Percentiles rank a stretch among this genome's conserved stretches.
Conservation (phyloP, 2,888 invertebrate species). For the Patella pellucida region DNA sequence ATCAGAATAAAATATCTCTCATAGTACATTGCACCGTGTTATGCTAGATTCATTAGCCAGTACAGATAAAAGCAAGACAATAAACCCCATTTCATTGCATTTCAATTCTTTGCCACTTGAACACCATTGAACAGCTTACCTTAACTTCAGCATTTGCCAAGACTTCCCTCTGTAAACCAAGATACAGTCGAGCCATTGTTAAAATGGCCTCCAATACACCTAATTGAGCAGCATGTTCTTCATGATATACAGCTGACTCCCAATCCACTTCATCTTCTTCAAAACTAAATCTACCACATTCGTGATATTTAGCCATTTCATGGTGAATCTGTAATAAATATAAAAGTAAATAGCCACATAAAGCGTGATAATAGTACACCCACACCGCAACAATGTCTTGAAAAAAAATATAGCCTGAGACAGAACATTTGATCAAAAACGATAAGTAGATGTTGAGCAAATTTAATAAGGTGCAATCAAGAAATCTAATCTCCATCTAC, state of each 20-base stretch:
- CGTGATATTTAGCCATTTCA: slow-evolving; percentile 75
- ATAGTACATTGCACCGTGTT: background rate
- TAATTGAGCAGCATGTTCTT: slow-evolving; percentile 74
- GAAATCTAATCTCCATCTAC: too few species aligned
- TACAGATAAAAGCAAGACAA: too few species aligned
- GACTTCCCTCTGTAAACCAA: slow-evolving; percentile 73
- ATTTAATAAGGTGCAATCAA: too few species aligned
- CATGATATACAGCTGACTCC: slow-evolving; percentile 74
- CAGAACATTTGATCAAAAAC: too few species aligned
- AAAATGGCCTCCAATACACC: slow-evolving; percentile 74
- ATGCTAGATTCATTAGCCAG: too few species aligned
- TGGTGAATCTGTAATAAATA: slow-evolving; percentile 72
- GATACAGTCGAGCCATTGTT: slow-evolving; percentile 73
- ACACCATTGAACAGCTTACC: slow-evolving; percentile 44
- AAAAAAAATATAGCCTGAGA: too few species aligned
- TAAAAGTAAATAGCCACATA: too few species aligned
- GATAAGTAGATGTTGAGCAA: too few species aligned
- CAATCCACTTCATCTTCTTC: slow-evolving; percentile 70
- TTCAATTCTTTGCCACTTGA: background rate
- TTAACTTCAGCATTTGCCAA: slow-evolving; percentile 71
- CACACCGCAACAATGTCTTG: too few species aligned
- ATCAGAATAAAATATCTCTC: too few species aligned
- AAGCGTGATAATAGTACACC: too few species aligned
- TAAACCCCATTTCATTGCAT: too few species aligned
- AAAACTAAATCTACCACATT: slow-evolving; percentile 72